phyloP scores from a whole-genome alignment of 2,113 vertebrate genomes.

The Lampris megalopsis region DNA sequence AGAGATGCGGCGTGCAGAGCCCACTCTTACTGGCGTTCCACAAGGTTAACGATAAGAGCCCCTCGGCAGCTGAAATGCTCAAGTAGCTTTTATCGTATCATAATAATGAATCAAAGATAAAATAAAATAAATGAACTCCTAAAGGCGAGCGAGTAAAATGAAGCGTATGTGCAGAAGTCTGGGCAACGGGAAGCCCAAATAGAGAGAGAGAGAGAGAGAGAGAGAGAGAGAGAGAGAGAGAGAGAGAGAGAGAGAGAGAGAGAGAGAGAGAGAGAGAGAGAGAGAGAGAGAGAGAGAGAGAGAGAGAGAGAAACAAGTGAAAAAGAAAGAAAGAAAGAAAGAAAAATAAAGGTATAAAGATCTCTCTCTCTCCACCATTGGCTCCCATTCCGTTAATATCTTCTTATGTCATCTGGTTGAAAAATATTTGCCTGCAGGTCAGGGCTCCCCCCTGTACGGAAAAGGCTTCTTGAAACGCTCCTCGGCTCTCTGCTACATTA shows the following conservation, averaged over 20 bases:
- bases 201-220: slow-evolving; percentile 11
- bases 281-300: slow-evolving; percentile 11
- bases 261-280: neutral
- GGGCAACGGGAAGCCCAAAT: slow-evolving; percentile 57
- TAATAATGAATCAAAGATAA: slow-evolving; percentile 89
- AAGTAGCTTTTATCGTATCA: slow-evolving; percentile 89
- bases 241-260: slow-evolving; percentile 13
- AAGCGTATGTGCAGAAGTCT: slow-evolving; percentile 74
- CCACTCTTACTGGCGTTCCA: slow-evolving; percentile 80
- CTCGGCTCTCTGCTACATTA: slow-evolving; percentile 82
- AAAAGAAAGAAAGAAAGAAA: slow-evolving; percentile 22
- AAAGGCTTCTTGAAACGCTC: slow-evolving; percentile 81
- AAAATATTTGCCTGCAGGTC: slow-evolving; percentile 85
- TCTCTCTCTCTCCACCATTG: slow-evolving; percentile 43
- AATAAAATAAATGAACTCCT: slow-evolving; percentile 88
- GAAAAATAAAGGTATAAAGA: slow-evolving; percentile 55
- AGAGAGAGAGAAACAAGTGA: neutral
- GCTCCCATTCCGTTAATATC: slow-evolving; percentile 70
- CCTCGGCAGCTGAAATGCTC: slow-evolving; percentile 84
- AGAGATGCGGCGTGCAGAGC: slow-evolving; percentile 78
- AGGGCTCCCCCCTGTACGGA: slow-evolving; percentile 76
- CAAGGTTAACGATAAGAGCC: slow-evolving; percentile 88
- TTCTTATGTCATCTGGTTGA: slow-evolving; percentile 83
- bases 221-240: slow-evolving; percentile 8
- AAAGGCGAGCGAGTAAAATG: slow-evolving; percentile 79